Base-by-base conservation (phyloP, 2,113 vertebrate genomes). In the Hippocampus barbouri region DNA sequence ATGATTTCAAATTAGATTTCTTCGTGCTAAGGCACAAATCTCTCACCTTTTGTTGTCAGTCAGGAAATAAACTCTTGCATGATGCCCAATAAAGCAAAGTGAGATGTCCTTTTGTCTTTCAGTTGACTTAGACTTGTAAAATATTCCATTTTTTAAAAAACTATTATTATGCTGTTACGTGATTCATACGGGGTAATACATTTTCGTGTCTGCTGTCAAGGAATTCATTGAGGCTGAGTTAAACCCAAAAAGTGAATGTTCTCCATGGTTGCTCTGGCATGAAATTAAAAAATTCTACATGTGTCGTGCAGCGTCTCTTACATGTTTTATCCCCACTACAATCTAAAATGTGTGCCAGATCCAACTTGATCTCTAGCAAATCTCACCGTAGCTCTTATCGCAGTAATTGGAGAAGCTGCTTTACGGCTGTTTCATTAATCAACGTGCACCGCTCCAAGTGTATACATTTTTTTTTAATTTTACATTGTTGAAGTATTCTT, bases 371-470 rank as follows among this genome's bases (percentile, higher is more conserved):
- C 27, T 16, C 16, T 27, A 34, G 18, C 59, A 61, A 61, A 61
- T 38, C 7, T 61, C 27, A 34, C 2, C 25, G 25, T 8, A 18
- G 59, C 30, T 18, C 59, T 34, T 61, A 60, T 60, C 57, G 16
- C 27, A 34, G 59, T 61, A 61, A 61, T 61, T 61, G 59, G 4
- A 61, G 27, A 61, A 61, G 59, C 59, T 66, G 21, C 40, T 66
- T 43, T 45, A 8, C 23, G 14, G 11, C 14, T 8, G 40, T 66
- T 66, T 45, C 14, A 45, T 45, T 45, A 25, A 66, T 14, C n/a
- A 66, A 25, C 11, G 21, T 7, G 40, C 38, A 45, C 10, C 2
- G n/a, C 15, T 8, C 8, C 40, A 27, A 38, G 18, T 68, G 9
- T 18, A 23, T 38, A 34, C 15, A 65, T 23, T 65, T 40, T 3